Evolutionary conservation across 2,797 vertebrate genomes (phyloP).

Genomic region (Squalus acanthias): DNA sequence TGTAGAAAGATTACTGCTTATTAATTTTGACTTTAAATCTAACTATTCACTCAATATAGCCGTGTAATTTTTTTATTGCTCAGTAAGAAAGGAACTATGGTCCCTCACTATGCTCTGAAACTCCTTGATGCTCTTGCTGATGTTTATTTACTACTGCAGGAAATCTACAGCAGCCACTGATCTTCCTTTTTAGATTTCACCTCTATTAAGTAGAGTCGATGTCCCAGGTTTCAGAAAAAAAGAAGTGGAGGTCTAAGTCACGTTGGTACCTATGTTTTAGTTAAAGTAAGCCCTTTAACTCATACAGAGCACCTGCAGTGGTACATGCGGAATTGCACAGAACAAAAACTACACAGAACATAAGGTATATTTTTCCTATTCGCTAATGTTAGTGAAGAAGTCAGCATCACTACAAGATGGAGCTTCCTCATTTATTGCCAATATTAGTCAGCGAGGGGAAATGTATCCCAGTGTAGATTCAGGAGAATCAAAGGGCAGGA

Average conservation of each 20-base stretch:
- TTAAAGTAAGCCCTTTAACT: neutral
- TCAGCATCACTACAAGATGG: too few species aligned
- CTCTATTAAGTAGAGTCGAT: neutral
- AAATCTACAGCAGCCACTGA: neutral
- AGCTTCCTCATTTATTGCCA: too few species aligned
- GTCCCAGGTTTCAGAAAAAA: neutral
- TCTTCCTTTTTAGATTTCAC: neutral
- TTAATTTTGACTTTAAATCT: too few species aligned
- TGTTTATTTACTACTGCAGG: neutral
- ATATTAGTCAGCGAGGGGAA: too few species aligned
- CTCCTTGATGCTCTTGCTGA: neutral
- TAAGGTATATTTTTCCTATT: neutral
- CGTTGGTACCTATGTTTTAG: neutral
- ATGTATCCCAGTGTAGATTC: too few species aligned
- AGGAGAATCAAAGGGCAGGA: neutral
- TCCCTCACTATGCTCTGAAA: neutral
- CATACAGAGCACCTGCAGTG: neutral
- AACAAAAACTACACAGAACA: neutral
- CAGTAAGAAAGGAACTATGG: too few species aligned
- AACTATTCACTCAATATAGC: too few species aligned
- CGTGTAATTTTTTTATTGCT: too few species aligned
- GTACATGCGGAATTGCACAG: neutral
- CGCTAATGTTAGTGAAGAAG: too few species aligned
- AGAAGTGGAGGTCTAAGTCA: neutral
- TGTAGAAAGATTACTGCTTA: too few species aligned